These are phyloP conservation scores for Cepaea hortensis DNA, from an alignment of 2,888 invertebrate species.

Conservation along the genomic window DNA sequence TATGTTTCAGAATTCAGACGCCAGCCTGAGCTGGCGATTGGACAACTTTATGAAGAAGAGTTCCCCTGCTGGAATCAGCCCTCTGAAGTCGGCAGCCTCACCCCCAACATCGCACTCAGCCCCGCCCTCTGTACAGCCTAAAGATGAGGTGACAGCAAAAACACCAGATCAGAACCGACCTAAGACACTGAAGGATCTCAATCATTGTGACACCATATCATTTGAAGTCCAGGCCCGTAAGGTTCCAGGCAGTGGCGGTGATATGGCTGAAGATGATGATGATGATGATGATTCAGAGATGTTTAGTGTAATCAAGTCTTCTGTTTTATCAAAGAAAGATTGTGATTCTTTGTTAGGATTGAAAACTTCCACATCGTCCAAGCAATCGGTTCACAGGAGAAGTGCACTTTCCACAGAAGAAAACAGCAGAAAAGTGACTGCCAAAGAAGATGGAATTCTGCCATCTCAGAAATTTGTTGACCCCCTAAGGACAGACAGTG, in stretches of 20 bases:
- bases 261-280: slow-evolving; percentile 13
- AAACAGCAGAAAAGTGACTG: not conserved
- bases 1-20: slow-evolving; percentile 35
- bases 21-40: slow-evolving; percentile 42
- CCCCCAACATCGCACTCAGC: not conserved
- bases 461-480: not conserved
- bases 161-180: slow-evolving; percentile 35
- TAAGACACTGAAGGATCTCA: slow-evolving; percentile 42
- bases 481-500: not conserved
- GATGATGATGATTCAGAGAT: not conserved
- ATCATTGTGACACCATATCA: slow-evolving; percentile 46
- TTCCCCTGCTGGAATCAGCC: slow-evolving; percentile 32
- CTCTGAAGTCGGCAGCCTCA: slow-evolving; percentile 12
- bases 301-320: not conserved
- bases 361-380: not conserved
- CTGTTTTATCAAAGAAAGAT: not conserved
- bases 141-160: not conserved
- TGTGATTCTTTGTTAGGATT: not conserved
- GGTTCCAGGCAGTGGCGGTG: not conserved
- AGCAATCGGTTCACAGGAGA: not conserved
- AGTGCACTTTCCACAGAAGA: not conserved
- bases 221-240: slow-evolving; percentile 35
- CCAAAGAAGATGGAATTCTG: not conserved
- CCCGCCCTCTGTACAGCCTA: not conserved
- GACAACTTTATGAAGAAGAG: slow-evolving; percentile 42